Evolutionary conservation across 2,797 vertebrate genomes (phyloP), one percentile per base, ranked within the genome.

Genomic region (Morelia viridis): DNA sequence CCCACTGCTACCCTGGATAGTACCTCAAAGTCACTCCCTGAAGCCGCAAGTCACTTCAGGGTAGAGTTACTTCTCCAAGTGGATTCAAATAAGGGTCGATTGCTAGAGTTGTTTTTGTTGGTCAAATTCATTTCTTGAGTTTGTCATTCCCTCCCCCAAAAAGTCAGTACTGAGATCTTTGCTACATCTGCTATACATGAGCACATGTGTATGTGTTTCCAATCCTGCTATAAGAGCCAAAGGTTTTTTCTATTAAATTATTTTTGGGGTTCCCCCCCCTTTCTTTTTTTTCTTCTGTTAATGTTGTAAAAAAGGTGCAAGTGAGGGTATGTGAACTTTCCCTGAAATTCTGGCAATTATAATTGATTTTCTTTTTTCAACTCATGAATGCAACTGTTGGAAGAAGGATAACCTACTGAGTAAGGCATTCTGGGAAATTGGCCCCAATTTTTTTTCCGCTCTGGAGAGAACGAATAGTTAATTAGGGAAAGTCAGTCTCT

Each of bases 311-410:
- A 35, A 46, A 19, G 76, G 7, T 57, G 5, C 50, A 41, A 60
- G 64, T 31, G 57, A 24, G 58, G n/a, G 24, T 56, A 90, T 80
- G 46, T 28, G 17, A 64, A 31, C 17, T n/a, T 87, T 90, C n/a
- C 24, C 10, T 62, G 65, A 56, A 76, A 80, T 12, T 22, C 65
- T 90, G 57, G 53, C 56, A 76, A 87, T 87, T 87, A 61, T 90
- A 92, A 7, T 76, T 76, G 13, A 41, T 31, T 90, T 68, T 80
- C 61, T 56, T 76, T 87, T 87, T 90, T 90, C 64, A 80, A 31
- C 53, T 90, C 41, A 41, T 41, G 35, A 76, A 76, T 35, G 41
- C 71, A 22, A 76, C 19, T 68, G 26, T 8, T 7, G 53, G 31
- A 5, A 9, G 22, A 19, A 24, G 9, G 19, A 13, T 28, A 35